Evolutionary conservation across 2,888 invertebrate genomes (phyloP).

Genomic region (Mythimna ferrago): DNA sequence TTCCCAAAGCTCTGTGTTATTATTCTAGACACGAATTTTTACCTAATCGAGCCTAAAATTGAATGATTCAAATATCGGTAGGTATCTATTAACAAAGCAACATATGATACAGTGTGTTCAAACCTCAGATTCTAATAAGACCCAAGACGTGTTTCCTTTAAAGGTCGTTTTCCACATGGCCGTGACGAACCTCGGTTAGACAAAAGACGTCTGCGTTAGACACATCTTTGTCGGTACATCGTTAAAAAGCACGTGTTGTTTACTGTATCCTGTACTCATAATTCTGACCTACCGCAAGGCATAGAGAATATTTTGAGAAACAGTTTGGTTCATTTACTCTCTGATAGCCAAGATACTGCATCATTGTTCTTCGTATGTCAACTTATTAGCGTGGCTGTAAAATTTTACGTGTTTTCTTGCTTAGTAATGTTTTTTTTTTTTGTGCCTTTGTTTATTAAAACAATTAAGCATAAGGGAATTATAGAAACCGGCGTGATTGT

Average conservation of each 20-base stretch:
- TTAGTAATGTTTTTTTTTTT: slow-evolving; percentile 2
- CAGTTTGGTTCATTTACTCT: slow-evolving; percentile 69
- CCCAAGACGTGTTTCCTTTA: slow-evolving; percentile 4
- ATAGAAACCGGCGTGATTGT: too few species aligned
- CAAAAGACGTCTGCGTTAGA: slow-evolving; percentile 59
- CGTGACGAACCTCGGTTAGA: slow-evolving; percentile 15
- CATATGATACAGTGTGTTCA: neutral
- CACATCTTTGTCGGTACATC: slow-evolving; percentile 72
- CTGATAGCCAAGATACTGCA: slow-evolving; percentile 69
- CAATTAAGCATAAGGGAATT: neutral
- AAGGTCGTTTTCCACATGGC: slow-evolving; percentile 34
- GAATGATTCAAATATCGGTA: too few species aligned
- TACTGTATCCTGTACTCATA: slow-evolving; percentile 73
- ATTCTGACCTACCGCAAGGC: slow-evolving; percentile 81
- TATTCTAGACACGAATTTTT: too few species aligned
- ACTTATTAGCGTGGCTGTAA: slow-evolving; percentile 36
- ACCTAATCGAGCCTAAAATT: too few species aligned
- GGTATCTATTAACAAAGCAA: too few species aligned
- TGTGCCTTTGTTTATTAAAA: slow-evolving; percentile 18
- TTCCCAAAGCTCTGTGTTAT: too few species aligned
- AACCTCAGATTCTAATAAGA: slow-evolving; percentile 23
- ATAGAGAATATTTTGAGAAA: slow-evolving; percentile 57
- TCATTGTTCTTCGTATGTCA: slow-evolving; percentile 69
- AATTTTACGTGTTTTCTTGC: slow-evolving; percentile 21
- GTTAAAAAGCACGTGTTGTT: slow-evolving; percentile 78